Evolutionary conservation across 2,797 vertebrate genomes (phyloP).

Genomic region (Bryconaethiops microstoma): DNA sequence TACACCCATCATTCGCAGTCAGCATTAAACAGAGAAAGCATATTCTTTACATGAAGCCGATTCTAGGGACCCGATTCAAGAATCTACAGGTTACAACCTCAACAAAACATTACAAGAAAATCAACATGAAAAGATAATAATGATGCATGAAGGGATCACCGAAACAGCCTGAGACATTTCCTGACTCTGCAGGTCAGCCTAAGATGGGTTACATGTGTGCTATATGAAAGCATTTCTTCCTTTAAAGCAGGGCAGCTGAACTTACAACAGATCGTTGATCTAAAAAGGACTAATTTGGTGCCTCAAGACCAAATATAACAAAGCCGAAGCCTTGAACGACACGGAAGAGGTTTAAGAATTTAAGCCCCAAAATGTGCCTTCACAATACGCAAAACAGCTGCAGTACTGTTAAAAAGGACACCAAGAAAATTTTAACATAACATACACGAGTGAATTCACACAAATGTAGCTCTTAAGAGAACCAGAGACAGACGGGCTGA

Average conservation of each 20-base stretch:
- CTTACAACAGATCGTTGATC: background rate
- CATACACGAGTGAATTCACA: background rate
- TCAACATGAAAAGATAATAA: constrained; percentile 5
- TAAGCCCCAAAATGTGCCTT: too few species aligned
- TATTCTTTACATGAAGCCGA: background rate
- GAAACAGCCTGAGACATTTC: background rate
- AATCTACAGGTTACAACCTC: background rate
- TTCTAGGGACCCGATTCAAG: background rate
- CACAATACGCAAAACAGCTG: background rate
- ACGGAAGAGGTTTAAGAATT: background rate
- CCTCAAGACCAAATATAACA: background rate
- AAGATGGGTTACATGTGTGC: background rate
- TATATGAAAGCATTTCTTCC: background rate
- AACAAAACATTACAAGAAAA: background rate
- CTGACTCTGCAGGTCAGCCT: background rate
- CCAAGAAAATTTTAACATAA: background rate
- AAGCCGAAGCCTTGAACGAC: background rate
- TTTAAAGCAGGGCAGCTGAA: background rate
- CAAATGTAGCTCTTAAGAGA: background rate
- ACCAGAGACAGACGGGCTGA: background rate
- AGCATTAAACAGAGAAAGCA: background rate
- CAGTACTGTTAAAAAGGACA: background rate
- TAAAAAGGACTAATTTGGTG: background rate
- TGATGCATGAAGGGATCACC: background rate
- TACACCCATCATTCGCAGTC: too few species aligned